These are phyloP conservation scores for Pseudomyrmex pallidus DNA, from an alignment of 1,140 invertebrate genomes.

Conservation along the genomic window DNA sequence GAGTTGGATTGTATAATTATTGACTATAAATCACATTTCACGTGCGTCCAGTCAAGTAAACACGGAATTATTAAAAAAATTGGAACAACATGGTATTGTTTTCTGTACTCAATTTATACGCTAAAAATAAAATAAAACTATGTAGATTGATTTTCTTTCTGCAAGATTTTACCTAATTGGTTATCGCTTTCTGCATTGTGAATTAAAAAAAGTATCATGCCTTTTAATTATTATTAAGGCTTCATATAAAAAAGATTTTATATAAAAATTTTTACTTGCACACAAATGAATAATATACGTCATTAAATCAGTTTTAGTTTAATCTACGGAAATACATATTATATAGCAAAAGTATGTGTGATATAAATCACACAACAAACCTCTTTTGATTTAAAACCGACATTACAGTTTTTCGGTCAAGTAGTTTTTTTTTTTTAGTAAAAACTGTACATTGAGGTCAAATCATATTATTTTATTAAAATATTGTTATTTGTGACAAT, in stretches of 20 bases:
- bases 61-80: constrained; percentile 22
- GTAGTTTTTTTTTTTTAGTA: too few relatives aligned
- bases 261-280: constrained; percentile 6
- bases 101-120: constrained; percentile 44
- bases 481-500: too few relatives aligned
- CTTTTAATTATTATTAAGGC: constrained; percentile 22
- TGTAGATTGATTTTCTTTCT: constrained; percentile 11
- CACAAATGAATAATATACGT: constrained; percentile 7
- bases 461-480: too few relatives aligned
- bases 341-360: too few relatives aligned
- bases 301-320: constrained; percentile 10
- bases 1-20: constrained; percentile 31
- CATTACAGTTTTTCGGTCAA: too few relatives aligned
- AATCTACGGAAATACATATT: neutral
- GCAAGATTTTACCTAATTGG: constrained; percentile 33
- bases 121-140: constrained; percentile 35
- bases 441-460: too few relatives aligned
- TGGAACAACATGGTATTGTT: constrained; percentile 23
- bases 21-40: constrained; percentile 20
- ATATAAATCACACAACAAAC: too few relatives aligned
- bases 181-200: neutral
- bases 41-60: neutral
- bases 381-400: too few relatives aligned
- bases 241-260: neutral
- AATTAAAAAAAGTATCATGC: constrained; percentile 4